Evolutionary conservation across 2,797 vertebrate species (phyloP).

Genomic region (Eleutherodactylus coqui): DNA sequence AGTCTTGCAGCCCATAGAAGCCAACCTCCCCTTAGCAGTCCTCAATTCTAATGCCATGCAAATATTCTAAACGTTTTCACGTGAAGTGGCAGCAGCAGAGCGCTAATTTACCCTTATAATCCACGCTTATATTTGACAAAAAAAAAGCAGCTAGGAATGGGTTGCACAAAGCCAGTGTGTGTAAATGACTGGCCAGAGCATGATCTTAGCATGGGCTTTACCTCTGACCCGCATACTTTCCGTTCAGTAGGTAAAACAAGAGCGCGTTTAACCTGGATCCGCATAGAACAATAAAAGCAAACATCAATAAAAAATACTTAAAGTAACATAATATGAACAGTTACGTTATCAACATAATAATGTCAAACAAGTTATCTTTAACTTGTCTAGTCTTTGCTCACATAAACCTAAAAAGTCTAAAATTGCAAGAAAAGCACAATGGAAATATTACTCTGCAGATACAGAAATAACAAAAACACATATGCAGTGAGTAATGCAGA

Average conservation of each 20-base stretch:
- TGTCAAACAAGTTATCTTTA: too few relatives aligned
- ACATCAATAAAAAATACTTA: not conserved
- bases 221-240: constrained; percentile 83
- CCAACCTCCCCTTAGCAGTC: not conserved
- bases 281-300: constrained; percentile 66
- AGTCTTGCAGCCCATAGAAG: constrained; percentile 34
- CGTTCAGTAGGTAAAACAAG: constrained; percentile 79
- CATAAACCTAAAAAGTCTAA: too few relatives aligned
- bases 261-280: constrained; percentile 83
- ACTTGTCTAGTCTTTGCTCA: too few relatives aligned
- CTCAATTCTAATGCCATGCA: constrained; percentile 25
- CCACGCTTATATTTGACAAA: not conserved
- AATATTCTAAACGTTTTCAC: not conserved
- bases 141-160: constrained; percentile 28
- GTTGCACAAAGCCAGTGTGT: not conserved
- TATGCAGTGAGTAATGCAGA: not conserved
- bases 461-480: too few relatives aligned
- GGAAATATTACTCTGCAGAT: not conserved
- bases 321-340: not conserved
- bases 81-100: constrained; percentile 24
- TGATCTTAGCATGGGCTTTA: constrained; percentile 77
- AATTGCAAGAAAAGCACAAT: not conserved
- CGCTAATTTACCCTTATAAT: constrained; percentile 1
- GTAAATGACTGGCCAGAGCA: constrained; percentile 46
- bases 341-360: not conserved